Conservation (phyloP, 2,888 invertebrate species). For the Caenorhabditis sp. region DNA sequence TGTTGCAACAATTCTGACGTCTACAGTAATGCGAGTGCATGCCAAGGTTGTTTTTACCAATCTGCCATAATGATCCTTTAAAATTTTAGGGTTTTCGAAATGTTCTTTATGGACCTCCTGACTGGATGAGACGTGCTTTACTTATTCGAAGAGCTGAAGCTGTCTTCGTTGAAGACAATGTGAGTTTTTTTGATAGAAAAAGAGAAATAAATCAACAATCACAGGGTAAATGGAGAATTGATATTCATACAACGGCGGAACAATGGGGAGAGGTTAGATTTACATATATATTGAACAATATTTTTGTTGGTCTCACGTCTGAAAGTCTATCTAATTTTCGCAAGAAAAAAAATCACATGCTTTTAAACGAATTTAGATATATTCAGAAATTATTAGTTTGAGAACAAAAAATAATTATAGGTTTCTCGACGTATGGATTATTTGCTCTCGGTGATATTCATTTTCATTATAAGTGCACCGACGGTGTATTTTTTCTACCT, state of each 20-base stretch:
- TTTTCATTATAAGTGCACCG: slow-evolving; percentile 50
- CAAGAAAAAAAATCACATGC: no score
- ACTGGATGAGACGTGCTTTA: slow-evolving; percentile 37
- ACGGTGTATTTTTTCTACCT: slow-evolving; percentile 50
- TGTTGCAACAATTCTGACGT: slow-evolving; percentile 58
- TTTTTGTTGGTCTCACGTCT: neutral
- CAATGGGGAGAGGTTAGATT: slow-evolving; percentile 50
- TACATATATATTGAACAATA: neutral
- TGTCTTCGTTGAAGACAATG: slow-evolving; percentile 26
- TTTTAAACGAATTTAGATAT: no score
- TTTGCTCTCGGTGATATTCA: slow-evolving; percentile 43
- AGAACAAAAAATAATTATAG: slow-evolving; percentile 10
- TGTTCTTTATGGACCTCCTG: slow-evolving; percentile 39
- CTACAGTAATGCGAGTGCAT: slow-evolving; percentile 58
- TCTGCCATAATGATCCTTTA: no score
- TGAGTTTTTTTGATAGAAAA: no score
- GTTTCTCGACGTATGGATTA: slow-evolving; percentile 56
- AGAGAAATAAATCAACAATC: neutral
- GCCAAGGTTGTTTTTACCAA: slow-evolving; percentile 26
- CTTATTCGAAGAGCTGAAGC: slow-evolving; percentile 12
- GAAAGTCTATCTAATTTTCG: neutral
- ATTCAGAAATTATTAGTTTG: neutral
- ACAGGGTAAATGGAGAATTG: slow-evolving; percentile 30
- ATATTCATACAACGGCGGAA: slow-evolving; percentile 45
- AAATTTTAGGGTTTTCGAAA: slow-evolving; percentile 43